phyloP scores from a whole-genome alignment of 2,797 vertebrate species.

The Channa striata region DNA sequence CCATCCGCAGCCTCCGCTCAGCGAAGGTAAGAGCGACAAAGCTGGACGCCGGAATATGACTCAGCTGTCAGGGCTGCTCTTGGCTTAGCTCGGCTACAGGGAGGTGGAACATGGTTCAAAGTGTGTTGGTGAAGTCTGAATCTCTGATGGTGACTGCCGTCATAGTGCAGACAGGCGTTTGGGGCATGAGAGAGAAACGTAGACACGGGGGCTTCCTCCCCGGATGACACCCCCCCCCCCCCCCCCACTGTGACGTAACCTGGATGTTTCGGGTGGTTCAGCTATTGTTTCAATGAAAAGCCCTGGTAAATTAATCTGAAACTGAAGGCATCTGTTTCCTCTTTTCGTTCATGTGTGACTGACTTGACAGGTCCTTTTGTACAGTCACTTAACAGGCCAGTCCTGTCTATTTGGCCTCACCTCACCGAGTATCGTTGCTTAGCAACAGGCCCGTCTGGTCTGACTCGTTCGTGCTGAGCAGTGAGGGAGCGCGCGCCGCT shows the following conservation, averaged over 20 bases:
- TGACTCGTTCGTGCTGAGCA: not conserved
- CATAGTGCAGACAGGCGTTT: not conserved
- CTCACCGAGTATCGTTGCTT: not conserved
- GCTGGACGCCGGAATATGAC: not conserved
- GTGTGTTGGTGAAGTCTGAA: not conserved
- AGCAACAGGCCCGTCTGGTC: not conserved
- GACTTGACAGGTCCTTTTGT: no score
- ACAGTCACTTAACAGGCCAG: not conserved
- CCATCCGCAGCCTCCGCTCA: constrained; percentile 52
- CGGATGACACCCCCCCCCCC: not conserved
- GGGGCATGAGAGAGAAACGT: constrained; percentile 34
- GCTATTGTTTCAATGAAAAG: no score
- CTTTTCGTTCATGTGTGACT: no score
- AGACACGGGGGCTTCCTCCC: not conserved
- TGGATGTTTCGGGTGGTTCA: constrained; percentile 35
- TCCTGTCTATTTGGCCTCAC: not conserved
- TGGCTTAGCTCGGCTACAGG: not conserved
- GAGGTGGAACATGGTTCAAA: not conserved
- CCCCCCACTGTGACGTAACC: constrained; percentile 28
- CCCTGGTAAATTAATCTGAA: no score
- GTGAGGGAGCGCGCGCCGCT: not conserved
- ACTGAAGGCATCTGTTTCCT: no score
- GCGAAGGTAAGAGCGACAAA: constrained; percentile 76
- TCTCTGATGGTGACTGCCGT: not conserved
- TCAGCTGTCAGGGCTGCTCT: constrained; percentile 25